Conservation (phyloP, 2,113 vertebrate genomes). For the Patagioenas fasciata region DNA sequence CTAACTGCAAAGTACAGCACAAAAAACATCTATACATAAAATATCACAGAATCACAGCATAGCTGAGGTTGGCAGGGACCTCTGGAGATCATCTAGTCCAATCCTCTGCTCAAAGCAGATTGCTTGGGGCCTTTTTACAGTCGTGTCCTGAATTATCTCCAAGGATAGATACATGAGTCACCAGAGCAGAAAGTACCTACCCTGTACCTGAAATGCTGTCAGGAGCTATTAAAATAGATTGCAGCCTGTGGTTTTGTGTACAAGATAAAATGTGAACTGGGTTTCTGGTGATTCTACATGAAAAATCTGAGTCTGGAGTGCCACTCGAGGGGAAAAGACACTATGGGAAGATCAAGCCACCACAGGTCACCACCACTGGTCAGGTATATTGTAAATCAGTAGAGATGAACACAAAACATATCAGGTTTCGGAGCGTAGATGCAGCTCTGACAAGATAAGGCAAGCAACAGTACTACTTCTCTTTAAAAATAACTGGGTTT, state of each 20-base stretch:
- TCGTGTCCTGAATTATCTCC: neutral
- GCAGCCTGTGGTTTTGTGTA: neutral
- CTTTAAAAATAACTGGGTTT: slow-evolving; percentile 19
- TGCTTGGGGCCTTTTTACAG: neutral
- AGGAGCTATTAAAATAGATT: slow-evolving; percentile 31
- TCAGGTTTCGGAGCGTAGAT: neutral
- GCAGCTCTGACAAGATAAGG: neutral
- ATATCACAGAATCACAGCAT: neutral
- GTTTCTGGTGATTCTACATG: neutral
- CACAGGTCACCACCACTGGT: neutral
- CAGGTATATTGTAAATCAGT: neutral
- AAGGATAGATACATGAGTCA: neutral
- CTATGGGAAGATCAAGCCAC: neutral
- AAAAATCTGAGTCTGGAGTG: neutral
- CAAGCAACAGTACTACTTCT: neutral
- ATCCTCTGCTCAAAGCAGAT: neutral
- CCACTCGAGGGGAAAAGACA: neutral
- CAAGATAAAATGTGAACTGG: neutral
- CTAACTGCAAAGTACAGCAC: neutral
- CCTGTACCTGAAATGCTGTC: slow-evolving; percentile 49
- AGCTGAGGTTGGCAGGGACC: neutral
- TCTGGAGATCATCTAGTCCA: neutral
- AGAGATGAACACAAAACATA: neutral
- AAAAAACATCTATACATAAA: neutral
- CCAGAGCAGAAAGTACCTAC: slow-evolving; percentile 56